Conservation (phyloP, 92 coral and sea anemone species). For the Porites lobata region DNA sequence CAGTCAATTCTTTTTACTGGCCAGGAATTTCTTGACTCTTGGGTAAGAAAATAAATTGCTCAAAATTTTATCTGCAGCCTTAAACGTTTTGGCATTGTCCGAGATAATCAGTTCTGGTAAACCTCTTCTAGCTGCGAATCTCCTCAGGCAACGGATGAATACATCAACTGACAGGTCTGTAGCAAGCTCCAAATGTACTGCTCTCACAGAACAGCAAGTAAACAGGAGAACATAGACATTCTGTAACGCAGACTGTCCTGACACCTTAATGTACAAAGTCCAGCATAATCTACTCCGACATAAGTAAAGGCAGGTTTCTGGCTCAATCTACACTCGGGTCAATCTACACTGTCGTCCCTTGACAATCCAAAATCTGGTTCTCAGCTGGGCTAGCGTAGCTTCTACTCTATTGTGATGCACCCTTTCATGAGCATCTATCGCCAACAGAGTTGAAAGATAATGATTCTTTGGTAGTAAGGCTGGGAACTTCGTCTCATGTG, state of each 20-base stretch:
- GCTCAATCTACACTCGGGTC: slow-evolving; percentile 32
- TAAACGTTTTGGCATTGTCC: slow-evolving; percentile 73
- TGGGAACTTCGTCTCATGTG: slow-evolving; percentile 37
- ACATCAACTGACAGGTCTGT: slow-evolving; percentile 48
- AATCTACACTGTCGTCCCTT: slow-evolving; percentile 52
- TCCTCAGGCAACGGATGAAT: slow-evolving; percentile 50
- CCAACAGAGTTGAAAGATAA: slow-evolving; percentile 46
- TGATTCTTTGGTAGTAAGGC: slow-evolving; percentile 50
- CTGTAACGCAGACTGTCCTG: slow-evolving; percentile 27
- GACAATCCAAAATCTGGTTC: slow-evolving; percentile 56
- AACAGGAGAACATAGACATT: slow-evolving; percentile 56
- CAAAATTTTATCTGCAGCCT: slow-evolving; percentile 58
- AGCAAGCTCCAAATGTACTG: slow-evolving; percentile 64
- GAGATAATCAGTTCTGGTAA: slow-evolving; percentile 50
- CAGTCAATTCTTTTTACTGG: slow-evolving; percentile 51
- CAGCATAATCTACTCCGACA: slow-evolving; percentile 53
- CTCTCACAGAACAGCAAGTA: slow-evolving; percentile 68
- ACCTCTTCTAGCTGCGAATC: slow-evolving; percentile 60
- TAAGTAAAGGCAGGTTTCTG: slow-evolving; percentile 36
- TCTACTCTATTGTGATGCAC: slow-evolving; percentile 49
- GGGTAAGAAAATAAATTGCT: slow-evolving; percentile 41
- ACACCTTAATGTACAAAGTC: slow-evolving; percentile 27
- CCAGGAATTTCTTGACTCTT: slow-evolving; percentile 41
- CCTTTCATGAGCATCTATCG: not conserved
- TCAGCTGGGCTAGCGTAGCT: slow-evolving; percentile 46